Conservation (phyloP, 1,140 invertebrate genomes). For the Wasmannia auropunctata region DNA sequence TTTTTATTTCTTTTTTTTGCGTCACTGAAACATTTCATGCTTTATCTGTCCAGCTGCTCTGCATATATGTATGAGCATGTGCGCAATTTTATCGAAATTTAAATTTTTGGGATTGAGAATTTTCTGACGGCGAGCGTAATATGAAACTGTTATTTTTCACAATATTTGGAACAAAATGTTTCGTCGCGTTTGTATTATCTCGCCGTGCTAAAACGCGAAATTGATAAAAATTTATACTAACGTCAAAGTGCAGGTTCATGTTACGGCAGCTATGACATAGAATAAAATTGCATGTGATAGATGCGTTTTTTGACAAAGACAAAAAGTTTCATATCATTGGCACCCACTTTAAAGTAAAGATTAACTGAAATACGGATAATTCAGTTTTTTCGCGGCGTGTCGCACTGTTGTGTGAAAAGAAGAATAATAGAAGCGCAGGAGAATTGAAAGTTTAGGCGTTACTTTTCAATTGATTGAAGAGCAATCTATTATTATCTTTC, state of each 20-base stretch:
- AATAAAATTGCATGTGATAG: slow-evolving; percentile 40
- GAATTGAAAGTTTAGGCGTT: background rate
- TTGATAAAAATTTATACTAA: slow-evolving; percentile 53
- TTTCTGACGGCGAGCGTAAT: background rate
- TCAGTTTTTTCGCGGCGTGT: background rate
- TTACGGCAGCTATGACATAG: slow-evolving; percentile 42
- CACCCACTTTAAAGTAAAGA: background rate
- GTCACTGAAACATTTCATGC: background rate
- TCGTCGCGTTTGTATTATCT: slow-evolving; percentile 15
- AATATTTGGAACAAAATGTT: slow-evolving; percentile 39
- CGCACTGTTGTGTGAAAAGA: background rate
- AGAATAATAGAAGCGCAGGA: background rate
- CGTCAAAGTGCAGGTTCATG: slow-evolving; percentile 36
- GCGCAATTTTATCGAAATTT: slow-evolving; percentile 35
- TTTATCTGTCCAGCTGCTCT: background rate
- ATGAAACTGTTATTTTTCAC: slow-evolving; percentile 42
- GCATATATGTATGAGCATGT: background rate
- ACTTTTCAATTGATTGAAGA: background rate
- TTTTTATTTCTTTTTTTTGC: background rate
- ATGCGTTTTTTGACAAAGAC: slow-evolving; percentile 13
- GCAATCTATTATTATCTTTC: background rate
- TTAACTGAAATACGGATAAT: background rate
- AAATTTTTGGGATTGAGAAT: slow-evolving; percentile 27
- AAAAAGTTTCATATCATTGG: slow-evolving; percentile 11
- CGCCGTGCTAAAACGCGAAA: background rate